Evolutionary conservation across 2,113 vertebrate genomes (phyloP).

Genomic region (Vimba vimba): DNA sequence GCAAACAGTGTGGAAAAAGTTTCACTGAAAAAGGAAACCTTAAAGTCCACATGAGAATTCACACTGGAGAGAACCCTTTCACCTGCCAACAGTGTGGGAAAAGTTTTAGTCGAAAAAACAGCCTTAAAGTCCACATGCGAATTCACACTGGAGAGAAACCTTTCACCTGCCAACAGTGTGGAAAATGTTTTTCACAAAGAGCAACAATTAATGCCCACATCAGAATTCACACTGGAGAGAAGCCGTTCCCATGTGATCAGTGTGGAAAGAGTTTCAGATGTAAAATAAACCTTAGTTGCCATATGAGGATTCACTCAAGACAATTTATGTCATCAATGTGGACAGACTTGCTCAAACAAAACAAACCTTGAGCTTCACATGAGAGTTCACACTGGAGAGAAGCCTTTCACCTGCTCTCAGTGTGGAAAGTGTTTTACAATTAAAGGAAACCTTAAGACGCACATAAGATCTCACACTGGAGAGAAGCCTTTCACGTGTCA

Average conservation of each 20-base stretch:
- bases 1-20: neutral
- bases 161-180: neutral
- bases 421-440: neutral
- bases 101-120: neutral
- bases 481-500: neutral
- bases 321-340: neutral
- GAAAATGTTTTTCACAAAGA: neutral
- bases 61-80: neutral
- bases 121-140: neutral
- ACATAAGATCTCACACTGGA: neutral
- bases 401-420: neutral
- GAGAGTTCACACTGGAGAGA: neutral
- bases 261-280: neutral
- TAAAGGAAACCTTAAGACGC: too few relatives aligned
- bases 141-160: neutral
- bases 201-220: neutral
- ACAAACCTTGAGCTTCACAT: neutral
- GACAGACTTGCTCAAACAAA: neutral
- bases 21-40: neutral
- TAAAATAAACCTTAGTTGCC: neutral
- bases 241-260: neutral
- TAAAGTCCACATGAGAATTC: neutral
- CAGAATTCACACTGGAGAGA: neutral
- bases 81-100: neutral
- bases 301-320: neutral